Percentiles rank a stretch among this genome's conserved stretches.
Evolutionary conservation across 2,888 invertebrate species (phyloP).

Genomic region (Sphinx pinastri): DNA sequence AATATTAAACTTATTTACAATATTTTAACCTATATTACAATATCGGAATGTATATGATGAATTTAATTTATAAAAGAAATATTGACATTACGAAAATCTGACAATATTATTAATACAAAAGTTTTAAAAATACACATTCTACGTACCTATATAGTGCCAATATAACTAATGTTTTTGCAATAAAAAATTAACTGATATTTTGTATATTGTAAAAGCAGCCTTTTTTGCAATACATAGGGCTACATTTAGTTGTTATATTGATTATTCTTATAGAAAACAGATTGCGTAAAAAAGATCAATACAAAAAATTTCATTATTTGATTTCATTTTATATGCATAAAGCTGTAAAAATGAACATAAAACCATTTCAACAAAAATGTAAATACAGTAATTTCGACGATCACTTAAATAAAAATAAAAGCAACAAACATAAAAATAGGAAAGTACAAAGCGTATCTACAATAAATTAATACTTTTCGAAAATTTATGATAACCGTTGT

Average conservation of each 20-base stretch:
- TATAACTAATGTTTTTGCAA: not conserved
- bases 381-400: not conserved
- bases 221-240: too few relatives aligned
- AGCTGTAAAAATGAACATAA: not conserved
- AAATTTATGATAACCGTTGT: slow-evolving; percentile 44
- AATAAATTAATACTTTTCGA: slow-evolving; percentile 50
- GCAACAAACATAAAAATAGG: slow-evolving; percentile 38
- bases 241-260: too few relatives aligned
- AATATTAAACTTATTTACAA: slow-evolving; percentile 4
- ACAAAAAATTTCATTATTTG: too few relatives aligned
- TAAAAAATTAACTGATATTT: too few relatives aligned
- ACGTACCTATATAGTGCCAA: not conserved
- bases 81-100: slow-evolving; percentile 8
- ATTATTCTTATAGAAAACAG: too few relatives aligned
- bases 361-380: not conserved
- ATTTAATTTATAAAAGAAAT: slow-evolving; percentile 23
- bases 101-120: not conserved
- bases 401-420: slow-evolving; percentile 28
- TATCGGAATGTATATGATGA: slow-evolving; percentile 24
- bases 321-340: too few relatives aligned
- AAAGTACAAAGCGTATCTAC: slow-evolving; percentile 40
- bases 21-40: slow-evolving; percentile 9
- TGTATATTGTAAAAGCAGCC: too few relatives aligned
- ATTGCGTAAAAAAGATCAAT: too few relatives aligned
- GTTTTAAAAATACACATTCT: not conserved